Conservation (phyloP, 1,140 invertebrate genomes). For the Dufourea novaeangliae region DNA sequence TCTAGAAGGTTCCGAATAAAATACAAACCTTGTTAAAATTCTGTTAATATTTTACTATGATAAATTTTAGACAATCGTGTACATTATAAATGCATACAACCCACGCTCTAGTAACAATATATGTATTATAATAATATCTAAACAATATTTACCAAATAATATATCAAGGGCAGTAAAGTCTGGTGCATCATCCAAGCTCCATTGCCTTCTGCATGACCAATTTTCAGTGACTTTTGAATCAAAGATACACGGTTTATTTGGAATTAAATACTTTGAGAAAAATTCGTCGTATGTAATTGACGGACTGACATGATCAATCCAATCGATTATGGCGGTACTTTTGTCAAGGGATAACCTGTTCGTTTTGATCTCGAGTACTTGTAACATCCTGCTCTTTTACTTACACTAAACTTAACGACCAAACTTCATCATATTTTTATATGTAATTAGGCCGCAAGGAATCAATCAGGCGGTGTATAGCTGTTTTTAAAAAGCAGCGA, state of each 20-base stretch:
- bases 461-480: constrained; percentile 15
- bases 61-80: too few species aligned
- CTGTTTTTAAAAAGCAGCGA: constrained; percentile 10
- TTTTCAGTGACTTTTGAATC: constrained; percentile 82
- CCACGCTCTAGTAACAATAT: too few species aligned
- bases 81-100: too few species aligned
- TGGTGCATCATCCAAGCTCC: constrained; percentile 83
- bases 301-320: constrained; percentile 36
- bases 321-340: constrained; percentile 1
- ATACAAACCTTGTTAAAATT: too few species aligned
- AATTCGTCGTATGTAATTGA: constrained; percentile 78
- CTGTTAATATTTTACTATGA: too few species aligned
- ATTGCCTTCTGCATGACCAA: constrained; percentile 84
- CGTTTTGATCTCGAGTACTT: constrained; percentile 43
- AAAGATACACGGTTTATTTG: constrained; percentile 87
- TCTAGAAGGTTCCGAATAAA: too few species aligned
- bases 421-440: constrained; percentile 9
- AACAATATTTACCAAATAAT: constrained; percentile 80
- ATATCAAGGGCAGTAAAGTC: constrained; percentile 85
- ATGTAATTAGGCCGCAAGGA: constrained; percentile 1
- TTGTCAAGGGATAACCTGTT: constrained; percentile 6
- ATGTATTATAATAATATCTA: too few species aligned
- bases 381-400: constrained; percentile 42
- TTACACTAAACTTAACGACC: constrained; percentile 1
- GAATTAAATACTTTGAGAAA: constrained; percentile 84